Base-by-base conservation (phyloP, 1,140 invertebrate genomes). In the Diprion similis region DNA sequence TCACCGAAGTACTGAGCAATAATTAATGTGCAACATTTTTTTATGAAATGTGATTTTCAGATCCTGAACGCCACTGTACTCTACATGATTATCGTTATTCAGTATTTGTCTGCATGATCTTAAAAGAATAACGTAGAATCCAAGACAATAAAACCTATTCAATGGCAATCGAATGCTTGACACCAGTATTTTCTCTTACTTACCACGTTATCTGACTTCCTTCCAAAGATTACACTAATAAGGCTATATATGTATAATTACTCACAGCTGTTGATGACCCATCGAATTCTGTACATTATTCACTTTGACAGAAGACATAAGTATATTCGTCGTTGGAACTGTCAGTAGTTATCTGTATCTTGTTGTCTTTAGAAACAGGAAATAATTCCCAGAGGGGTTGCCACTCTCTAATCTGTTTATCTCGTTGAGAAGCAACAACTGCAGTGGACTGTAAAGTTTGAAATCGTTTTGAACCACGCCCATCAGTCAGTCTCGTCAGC, bases 381-480 rank as follows among this genome's bases (percentile, higher is more conserved):
- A 59, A 59, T 59, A 59, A 6, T 17, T 17, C 51, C 51, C 51
- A 15, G 51, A 7, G n/a, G 51, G n/a, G 11, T 3, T 17, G n/a
- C n/a, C 51, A 59, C 51, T 59, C 51, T 59, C 51, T 59, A 59
- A 59, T 59, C 51, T 59, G 51, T 59, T 59, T 59, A 59, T 59
- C 51, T 59, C 51, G 11, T 17, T 17, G 51, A 59, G n/a, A 13
- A 59, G 51, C 51, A 15, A 10, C 51, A 59, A 37, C 24, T 37
- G 24, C 24, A 37, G 24, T 6, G 24, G n/a, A 8, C 51, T 59
- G 6, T 6, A 59, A 59, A 59, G 51, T 59, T 17, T 13, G n/a
- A 59, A 59, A 10, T 59, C 11, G 11, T 59, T 59, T 17, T 15
- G 51, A 59, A 59, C 51, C 51, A 6, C 51, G 51, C 51, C 51